Evolutionary conservation across 1,140 invertebrate species (phyloP).

Genomic region (Patella vulgata): DNA sequence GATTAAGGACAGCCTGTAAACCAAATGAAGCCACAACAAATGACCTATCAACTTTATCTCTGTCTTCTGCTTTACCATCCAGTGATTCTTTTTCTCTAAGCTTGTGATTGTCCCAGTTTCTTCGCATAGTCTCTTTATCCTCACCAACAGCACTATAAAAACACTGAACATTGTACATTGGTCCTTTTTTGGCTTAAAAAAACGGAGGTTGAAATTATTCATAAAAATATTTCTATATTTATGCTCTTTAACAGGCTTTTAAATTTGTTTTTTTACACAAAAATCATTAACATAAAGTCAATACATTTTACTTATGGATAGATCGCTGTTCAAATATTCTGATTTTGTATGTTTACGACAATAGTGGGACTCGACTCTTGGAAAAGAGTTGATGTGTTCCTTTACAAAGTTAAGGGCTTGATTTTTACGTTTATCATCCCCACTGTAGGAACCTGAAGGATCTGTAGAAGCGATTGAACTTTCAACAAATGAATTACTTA

Average conservation of each 20-base stretch:
- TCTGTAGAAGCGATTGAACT: background rate
- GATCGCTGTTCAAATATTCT: background rate
- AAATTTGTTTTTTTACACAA: background rate
- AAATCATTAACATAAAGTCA: conserved; percentile 14
- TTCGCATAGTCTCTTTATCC: too few species aligned
- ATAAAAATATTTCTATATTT: conserved; percentile 22
- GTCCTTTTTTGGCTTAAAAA: conserved; percentile 25
- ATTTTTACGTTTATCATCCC: background rate
- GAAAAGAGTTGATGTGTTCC: conserved; percentile 18
- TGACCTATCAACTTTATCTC: background rate
- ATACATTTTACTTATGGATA: conserved; percentile 24
- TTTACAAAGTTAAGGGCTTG: conserved; percentile 1
- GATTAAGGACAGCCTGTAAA: conserved; percentile 35
- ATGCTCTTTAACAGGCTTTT: background rate
- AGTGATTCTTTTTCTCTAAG: conserved; percentile 15
- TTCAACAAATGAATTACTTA: background rate
- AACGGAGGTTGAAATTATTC: conserved; percentile 26
- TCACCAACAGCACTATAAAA: too few species aligned
- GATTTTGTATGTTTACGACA: conserved; percentile 19
- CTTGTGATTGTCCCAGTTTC: conserved; percentile 9
- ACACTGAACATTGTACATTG: too few species aligned
- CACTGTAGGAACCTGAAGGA: background rate
- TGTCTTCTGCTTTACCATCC: conserved; percentile 19
- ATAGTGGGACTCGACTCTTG: conserved; percentile 23
- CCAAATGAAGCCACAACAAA: conserved; percentile 26